Percentiles rank a stretch among this genome's conserved stretches.
These are phyloP conservation scores for Uria lomvia DNA, from an alignment of 2,113 vertebrate genomes.

Conservation along the genomic window DNA sequence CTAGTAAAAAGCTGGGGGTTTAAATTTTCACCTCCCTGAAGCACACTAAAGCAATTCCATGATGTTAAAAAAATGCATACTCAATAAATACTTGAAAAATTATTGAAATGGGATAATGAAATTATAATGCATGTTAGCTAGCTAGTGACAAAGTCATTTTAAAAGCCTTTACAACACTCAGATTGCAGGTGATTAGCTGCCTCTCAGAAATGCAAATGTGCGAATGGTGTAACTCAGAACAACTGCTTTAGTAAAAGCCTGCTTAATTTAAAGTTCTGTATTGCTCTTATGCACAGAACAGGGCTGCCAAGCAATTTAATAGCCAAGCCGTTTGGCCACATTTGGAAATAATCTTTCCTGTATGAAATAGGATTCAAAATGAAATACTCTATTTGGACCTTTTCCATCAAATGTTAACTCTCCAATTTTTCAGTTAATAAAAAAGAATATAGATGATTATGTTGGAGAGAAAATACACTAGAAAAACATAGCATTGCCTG, in stretches of 20 bases:
- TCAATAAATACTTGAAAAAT: conserved; percentile 3
- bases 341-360: conserved; percentile 68
- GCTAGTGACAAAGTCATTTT: not conserved
- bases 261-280: not conserved
- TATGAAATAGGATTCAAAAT: conserved; percentile 48
- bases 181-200: conserved; percentile 49
- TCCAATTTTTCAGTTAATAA: conserved; percentile 62
- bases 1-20: not conserved
- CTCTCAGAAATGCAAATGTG: conserved; percentile 52
- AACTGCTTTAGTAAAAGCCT: not conserved
- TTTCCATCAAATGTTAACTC: conserved; percentile 46
- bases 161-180: conserved; percentile 23
- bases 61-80: not conserved
- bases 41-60: not conserved
- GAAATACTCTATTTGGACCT: conserved; percentile 45
- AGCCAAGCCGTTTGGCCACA: conserved; percentile 21
- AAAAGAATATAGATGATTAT: conserved; percentile 47
- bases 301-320: conserved; percentile 14
- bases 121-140: conserved; percentile 12
- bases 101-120: conserved; percentile 22
- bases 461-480: conserved; percentile 41
- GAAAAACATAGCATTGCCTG: not conserved
- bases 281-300: not conserved
- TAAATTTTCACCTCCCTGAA: not conserved
- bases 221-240: not conserved